phyloP scores from a whole-genome alignment of 2,888 invertebrate species.

The Microdon myrmicae region DNA sequence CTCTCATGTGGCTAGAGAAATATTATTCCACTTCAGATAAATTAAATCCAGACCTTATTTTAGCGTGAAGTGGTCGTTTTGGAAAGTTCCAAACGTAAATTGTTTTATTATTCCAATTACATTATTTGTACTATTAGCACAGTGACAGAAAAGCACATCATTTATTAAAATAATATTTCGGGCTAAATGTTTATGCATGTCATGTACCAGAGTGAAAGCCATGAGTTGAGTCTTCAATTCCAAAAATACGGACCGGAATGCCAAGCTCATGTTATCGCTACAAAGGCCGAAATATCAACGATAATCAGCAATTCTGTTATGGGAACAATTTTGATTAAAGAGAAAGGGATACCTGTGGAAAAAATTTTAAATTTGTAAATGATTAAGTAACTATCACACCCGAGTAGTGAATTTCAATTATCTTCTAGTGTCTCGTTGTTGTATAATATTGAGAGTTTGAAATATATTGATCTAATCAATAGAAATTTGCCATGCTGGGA shows the following conservation, averaged over 20 bases:
- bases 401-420: slow-evolving; percentile 57
- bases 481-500: slow-evolving; percentile 79
- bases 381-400: slow-evolving; percentile 60
- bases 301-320: slow-evolving; percentile 60
- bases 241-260: slow-evolving; percentile 55
- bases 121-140: slow-evolving; percentile 79
- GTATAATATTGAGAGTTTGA: slow-evolving; percentile 55
- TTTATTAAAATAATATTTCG: background rate
- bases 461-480: slow-evolving; percentile 66
- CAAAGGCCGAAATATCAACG: slow-evolving; percentile 6
- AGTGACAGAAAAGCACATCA: slow-evolving; percentile 76
- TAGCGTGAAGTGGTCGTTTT: slow-evolving; percentile 70
- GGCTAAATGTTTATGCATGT: slow-evolving; percentile 58
- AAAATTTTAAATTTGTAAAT: slow-evolving; percentile 60
- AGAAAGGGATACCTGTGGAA: slow-evolving; percentile 55
- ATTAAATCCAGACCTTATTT: slow-evolving; percentile 56
- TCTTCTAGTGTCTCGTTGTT: background rate
- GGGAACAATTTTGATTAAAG: slow-evolving; percentile 63
- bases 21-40: background rate
- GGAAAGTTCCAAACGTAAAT: slow-evolving; percentile 74
- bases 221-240: slow-evolving; percentile 69
- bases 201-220: slow-evolving; percentile 65
- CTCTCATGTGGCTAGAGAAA: no score
- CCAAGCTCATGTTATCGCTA: slow-evolving; percentile 58
- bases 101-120: slow-evolving; percentile 71